Base-by-base conservation (phyloP, 2,888 invertebrate genomes). In the Sepioteuthis lessoniana region DNA sequence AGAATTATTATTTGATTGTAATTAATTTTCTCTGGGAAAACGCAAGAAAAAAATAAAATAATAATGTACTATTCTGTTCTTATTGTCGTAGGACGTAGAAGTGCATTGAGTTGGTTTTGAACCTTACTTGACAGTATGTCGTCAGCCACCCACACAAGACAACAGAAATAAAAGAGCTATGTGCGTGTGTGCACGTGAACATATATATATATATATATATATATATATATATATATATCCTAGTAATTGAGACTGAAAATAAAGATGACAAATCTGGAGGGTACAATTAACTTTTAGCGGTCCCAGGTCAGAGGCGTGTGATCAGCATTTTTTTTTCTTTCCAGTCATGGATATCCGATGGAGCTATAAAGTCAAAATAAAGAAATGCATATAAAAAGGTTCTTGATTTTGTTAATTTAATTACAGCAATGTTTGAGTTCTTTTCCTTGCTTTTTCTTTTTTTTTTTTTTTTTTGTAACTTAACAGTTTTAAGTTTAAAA, bases 81-180 rank as follows among this genome's bases (percentile, higher is more conserved):
- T 76, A n/a, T n/a, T 10, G n/a, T n/a, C 76, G 13, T n/a, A 76
- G n/a, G 76, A 76, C 76, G n/a, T n/a, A 76, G 76, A 76, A 76
- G n/a, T n/a, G 76, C n/a, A 76, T 76, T n/a, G 76, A 76, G n/a
- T 76, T 76, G 76, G n/a, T n/a, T 76, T 76, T 76, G 76, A 76
- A n/a, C n/a, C 76, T 76, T 76, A 31, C 60, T 76, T 76, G 28
- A 28, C n/a, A 76, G 76, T n/a, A 76, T 76, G 76, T 76, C 76
- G 76, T 76, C 76, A 76, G 76, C 76, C 76, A 76, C 76, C 76
- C 76, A 76, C 76, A 76, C 76, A 76, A n/a, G n/a, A 76, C 16
- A 76, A n/a, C 76, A n/a, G 76, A 76, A 76, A 76, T 76, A 76
- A 76, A n/a, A 76, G n/a, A 1, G 42, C 3, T 42, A 42, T 42